Percentiles rank a stretch among this genome's conserved stretches.
These are phyloP conservation scores for Psilopsiagon aymara DNA, from an alignment of 2,113 vertebrate genomes.

Conservation along the genomic window DNA sequence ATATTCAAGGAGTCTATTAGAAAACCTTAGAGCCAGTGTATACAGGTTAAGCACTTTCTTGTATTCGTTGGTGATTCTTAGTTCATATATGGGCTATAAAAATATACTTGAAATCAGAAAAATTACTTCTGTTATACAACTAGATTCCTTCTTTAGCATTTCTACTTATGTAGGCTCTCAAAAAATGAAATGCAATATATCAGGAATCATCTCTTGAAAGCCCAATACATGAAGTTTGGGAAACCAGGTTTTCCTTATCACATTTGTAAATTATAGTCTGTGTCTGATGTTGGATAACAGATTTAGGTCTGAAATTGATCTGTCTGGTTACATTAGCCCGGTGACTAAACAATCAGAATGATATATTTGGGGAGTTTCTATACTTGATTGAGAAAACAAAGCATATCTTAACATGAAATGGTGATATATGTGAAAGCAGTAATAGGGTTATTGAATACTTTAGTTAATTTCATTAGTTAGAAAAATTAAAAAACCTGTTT, in stretches of 20 bases:
- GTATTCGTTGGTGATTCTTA: neutral
- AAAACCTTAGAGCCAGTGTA: neutral
- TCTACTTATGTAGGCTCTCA: neutral
- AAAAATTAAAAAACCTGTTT: neutral
- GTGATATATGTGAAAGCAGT: neutral
- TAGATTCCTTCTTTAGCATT: neutral
- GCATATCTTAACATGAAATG: neutral
- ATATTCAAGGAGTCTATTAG: neutral
- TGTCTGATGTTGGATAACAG: neutral
- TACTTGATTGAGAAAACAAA: neutral
- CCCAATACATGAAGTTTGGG: neutral
- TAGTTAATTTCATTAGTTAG: neutral
- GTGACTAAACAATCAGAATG: neutral
- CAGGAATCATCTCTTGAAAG: neutral
- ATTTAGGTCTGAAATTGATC: slow-evolving; percentile 18
- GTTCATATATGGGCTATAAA: neutral
- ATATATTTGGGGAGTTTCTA: neutral
- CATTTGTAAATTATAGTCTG: neutral
- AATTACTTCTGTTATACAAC: neutral
- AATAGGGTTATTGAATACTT: neutral
- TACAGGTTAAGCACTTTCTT: neutral
- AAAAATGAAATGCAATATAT: neutral
- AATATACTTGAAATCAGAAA: neutral
- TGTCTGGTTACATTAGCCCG: neutral
- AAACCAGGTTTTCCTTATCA: neutral